Evolutionary conservation across 2,888 invertebrate genomes (phyloP).

Genomic region (Esperia sulphurella): DNA sequence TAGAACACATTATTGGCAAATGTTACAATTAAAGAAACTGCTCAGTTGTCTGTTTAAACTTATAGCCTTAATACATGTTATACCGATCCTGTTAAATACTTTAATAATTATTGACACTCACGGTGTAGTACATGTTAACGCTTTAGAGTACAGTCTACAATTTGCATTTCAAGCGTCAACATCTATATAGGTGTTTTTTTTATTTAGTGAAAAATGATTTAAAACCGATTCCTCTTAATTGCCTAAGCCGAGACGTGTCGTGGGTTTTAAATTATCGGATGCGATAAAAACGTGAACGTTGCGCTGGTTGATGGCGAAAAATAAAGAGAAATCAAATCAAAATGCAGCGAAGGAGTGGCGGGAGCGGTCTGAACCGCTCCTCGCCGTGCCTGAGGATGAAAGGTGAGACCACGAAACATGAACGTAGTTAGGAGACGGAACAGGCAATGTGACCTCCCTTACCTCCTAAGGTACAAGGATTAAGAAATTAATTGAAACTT

Average conservation of each 20-base stretch:
- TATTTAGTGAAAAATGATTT: background rate
- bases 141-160: conserved; percentile 6
- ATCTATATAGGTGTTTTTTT: background rate
- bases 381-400: conserved; percentile 73
- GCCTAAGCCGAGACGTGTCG: conserved; percentile 8
- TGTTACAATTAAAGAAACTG: background rate
- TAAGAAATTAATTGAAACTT: too few species aligned
- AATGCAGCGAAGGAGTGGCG: conserved; percentile 55
- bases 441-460: too few species aligned
- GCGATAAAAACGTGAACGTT: conserved; percentile 10
- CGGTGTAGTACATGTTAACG: conserved; percentile 20
- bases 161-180: conserved; percentile 6
- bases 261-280: conserved; percentile 7
- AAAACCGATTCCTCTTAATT: conserved; percentile 4
- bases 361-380: conserved; percentile 61
- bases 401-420: conserved; percentile 55
- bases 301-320: conserved; percentile 46
- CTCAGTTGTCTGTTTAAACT: background rate
- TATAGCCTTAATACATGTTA: conserved; percentile 3
- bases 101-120: conserved; percentile 53
- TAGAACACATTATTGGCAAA: background rate
- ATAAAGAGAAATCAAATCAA: conserved; percentile 67
- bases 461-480: too few species aligned
- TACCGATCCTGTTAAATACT: conserved; percentile 39
- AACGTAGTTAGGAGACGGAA: background rate